phyloP scores from a whole-genome alignment of 2,888 invertebrate genomes.

The Cylindroiulus punctatus region DNA sequence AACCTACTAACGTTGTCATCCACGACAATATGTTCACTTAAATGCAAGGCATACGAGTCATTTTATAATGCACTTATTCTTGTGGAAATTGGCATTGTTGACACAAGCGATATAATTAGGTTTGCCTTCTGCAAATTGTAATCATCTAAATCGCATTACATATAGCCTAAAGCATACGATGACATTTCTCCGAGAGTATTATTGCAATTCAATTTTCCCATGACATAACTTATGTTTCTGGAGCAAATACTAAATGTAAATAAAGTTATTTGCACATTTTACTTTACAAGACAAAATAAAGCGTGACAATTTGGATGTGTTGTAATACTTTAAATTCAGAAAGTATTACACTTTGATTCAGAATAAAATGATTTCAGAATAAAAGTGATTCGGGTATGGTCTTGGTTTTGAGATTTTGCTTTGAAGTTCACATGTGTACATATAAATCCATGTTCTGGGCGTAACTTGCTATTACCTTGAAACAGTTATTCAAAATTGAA shows the following conservation, averaged over 20 bases:
- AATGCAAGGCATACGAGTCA: not conserved
- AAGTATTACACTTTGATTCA: no score
- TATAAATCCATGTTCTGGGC: no score
- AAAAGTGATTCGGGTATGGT: no score
- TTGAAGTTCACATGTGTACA: no score
- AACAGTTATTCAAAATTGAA: no score
- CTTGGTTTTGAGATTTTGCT: no score
- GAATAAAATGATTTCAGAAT: no score
- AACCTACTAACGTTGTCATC: not conserved
- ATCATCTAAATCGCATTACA: not conserved
- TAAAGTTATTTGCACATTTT: not conserved
- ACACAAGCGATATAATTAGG: not conserved
- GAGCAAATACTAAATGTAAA: not conserved
- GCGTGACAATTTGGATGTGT: not conserved
- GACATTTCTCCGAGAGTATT: not conserved
- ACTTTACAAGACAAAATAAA: not conserved
- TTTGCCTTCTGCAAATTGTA: not conserved
- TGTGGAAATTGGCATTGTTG: slow-evolving; percentile 15
- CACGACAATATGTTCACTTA: not conserved
- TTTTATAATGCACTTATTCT: not conserved
- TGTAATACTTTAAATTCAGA: not conserved
- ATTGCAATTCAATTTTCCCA: not conserved
- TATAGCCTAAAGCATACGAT: not conserved
- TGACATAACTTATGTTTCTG: not conserved
- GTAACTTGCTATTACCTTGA: no score